Evolutionary conservation across 2,888 invertebrate species (phyloP).

Genomic region (Leucania comma): DNA sequence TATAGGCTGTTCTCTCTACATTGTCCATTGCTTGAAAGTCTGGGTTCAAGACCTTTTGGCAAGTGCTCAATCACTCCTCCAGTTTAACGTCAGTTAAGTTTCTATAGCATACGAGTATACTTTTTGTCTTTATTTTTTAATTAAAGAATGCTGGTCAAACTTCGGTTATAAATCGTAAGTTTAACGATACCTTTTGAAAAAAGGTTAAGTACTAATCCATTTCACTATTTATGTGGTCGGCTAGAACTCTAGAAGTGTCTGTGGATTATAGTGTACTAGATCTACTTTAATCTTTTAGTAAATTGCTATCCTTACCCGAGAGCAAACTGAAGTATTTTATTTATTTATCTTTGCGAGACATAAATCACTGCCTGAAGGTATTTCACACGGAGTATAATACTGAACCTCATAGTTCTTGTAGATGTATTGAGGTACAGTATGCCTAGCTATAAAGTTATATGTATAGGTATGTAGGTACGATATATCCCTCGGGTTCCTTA

Average conservation of each 20-base stretch:
- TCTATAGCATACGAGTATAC: background rate
- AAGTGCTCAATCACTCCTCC: slow-evolving; percentile 1
- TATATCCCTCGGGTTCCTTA: slow-evolving; percentile 39
- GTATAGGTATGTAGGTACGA: slow-evolving; percentile 12
- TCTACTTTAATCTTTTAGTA: slow-evolving; percentile 38
- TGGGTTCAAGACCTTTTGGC: slow-evolving; percentile 13
- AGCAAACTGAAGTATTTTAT: slow-evolving; percentile 35
- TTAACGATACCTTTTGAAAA: background rate
- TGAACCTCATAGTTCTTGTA: slow-evolving; percentile 11
- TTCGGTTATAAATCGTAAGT: background rate
- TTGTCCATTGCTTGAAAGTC: slow-evolving; percentile 9
- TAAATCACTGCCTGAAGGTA: slow-evolving; percentile 43
- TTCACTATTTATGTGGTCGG: slow-evolving; percentile 17
- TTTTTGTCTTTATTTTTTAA: background rate
- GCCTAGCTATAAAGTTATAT: background rate
- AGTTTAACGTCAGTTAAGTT: background rate
- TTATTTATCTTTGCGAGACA: slow-evolving; percentile 33
- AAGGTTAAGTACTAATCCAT: background rate
- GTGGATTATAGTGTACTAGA: background rate
- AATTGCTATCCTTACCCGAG: slow-evolving; percentile 42
- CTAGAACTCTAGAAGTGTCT: background rate
- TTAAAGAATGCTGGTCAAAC: background rate
- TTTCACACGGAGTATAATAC: slow-evolving; percentile 25
- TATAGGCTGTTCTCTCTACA: slow-evolving; percentile 8
- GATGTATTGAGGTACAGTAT: background rate